phyloP scores from a whole-genome alignment of 2,797 vertebrate species.

The Thunnus albacares region DNA sequence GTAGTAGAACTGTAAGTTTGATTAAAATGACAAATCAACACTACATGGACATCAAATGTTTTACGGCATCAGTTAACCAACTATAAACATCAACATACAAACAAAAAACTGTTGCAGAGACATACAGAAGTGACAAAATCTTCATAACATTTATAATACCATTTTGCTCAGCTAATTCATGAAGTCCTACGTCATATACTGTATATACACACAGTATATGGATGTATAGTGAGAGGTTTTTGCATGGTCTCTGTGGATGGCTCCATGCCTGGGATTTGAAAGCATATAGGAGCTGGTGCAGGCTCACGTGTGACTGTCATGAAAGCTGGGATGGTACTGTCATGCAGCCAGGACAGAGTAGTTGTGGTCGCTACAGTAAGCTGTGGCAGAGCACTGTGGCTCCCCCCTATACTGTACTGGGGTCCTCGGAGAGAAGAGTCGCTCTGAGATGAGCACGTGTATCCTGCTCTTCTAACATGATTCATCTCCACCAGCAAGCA shows the following conservation, averaged over 20 bases:
- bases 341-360: conserved; percentile 17
- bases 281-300: background rate
- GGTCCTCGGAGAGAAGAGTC: conserved; percentile 55
- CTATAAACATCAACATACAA: background rate
- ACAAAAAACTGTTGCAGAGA: background rate
- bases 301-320: conserved; percentile 52
- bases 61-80: too few species aligned
- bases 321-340: conserved; percentile 23
- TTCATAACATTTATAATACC: background rate
- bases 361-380: conserved; percentile 19
- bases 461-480: conserved; percentile 78
- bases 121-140: background rate
- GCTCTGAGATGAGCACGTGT: conserved; percentile 71
- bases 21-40: too few species aligned
- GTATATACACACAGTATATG: background rate
- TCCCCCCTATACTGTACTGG: conserved; percentile 8
- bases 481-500: conserved; percentile 77
- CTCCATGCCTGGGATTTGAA: conserved; percentile 22
- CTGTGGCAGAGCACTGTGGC: conserved; percentile 11
- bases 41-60: too few species aligned
- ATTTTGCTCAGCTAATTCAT: background rate
- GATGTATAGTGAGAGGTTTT: conserved; percentile 19
- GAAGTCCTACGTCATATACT: background rate
- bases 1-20: too few species aligned
- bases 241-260: conserved; percentile 16